Conservation (phyloP, 2,888 invertebrate genomes). For the Phragmatobia fuliginosa region DNA sequence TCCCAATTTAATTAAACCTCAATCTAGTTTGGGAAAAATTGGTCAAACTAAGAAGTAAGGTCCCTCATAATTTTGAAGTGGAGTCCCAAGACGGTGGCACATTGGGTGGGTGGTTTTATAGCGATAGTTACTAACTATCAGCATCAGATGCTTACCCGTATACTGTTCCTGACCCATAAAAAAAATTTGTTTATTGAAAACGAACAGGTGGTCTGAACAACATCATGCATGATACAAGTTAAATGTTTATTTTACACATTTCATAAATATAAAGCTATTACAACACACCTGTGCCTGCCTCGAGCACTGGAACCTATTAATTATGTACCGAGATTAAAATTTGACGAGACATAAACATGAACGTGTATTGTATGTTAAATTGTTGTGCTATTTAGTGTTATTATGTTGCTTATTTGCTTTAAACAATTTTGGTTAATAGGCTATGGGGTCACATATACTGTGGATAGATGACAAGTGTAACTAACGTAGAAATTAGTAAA, state of each 20-base stretch:
- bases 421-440: slow-evolving; percentile 20
- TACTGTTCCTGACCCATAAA: no score
- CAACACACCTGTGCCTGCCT: slow-evolving; percentile 45
- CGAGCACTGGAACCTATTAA: slow-evolving; percentile 53
- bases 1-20: no score
- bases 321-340: slow-evolving; percentile 58
- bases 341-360: slow-evolving; percentile 53
- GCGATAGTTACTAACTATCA: no score
- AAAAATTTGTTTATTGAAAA: not conserved
- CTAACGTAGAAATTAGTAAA: not conserved
- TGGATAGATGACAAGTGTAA: not conserved
- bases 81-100: no score
- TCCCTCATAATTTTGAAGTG: no score
- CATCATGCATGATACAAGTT: slow-evolving; percentile 8
- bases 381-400: slow-evolving; percentile 22
- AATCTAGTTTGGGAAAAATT: no score
- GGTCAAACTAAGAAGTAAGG: no score
- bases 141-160: no score
- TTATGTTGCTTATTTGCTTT: not conserved
- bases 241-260: slow-evolving; percentile 26
- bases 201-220: not conserved
- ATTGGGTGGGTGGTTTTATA: no score
- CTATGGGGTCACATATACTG: not conserved
- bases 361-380: slow-evolving; percentile 24
- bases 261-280: slow-evolving; percentile 48